phyloP scores from a whole-genome alignment of 2,113 vertebrate genomes.

The Gobiocypris rarus region DNA sequence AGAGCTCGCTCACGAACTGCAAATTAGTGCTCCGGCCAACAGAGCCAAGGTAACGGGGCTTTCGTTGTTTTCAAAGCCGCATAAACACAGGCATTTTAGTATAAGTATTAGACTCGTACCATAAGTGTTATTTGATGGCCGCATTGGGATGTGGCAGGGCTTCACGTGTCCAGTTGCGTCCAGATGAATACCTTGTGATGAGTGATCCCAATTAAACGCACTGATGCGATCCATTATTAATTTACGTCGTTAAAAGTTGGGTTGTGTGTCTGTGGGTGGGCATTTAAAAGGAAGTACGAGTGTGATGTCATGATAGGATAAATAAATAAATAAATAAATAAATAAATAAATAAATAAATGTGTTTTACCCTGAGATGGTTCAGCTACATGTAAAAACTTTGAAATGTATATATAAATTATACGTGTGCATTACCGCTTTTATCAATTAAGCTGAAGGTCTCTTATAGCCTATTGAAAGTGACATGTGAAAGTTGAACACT shows the following conservation, averaged over 20 bases:
- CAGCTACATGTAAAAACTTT: background rate
- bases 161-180: slow-evolving; percentile 5
- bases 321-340: background rate
- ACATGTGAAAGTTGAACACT: background rate
- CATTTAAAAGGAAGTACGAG: background rate
- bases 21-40: slow-evolving; percentile 82
- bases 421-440: background rate
- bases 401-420: too few species aligned
- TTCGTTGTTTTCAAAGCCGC: slow-evolving; percentile 11
- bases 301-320: background rate
- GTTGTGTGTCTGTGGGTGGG: background rate
- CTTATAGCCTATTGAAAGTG: background rate
- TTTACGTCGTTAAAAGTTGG: background rate
- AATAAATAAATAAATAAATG: background rate
- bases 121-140: background rate
- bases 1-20: slow-evolving; percentile 84
- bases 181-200: background rate
- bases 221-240: background rate
- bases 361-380: background rate
- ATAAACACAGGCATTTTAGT: background rate
- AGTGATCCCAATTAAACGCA: background rate
- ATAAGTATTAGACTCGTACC: background rate
- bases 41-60: slow-evolving; percentile 83
- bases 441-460: background rate
- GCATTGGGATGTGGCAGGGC: background rate